Evolutionary conservation across 2,888 invertebrate genomes (phyloP).

Genomic region (Caenorhabditis doughertyi): DNA sequence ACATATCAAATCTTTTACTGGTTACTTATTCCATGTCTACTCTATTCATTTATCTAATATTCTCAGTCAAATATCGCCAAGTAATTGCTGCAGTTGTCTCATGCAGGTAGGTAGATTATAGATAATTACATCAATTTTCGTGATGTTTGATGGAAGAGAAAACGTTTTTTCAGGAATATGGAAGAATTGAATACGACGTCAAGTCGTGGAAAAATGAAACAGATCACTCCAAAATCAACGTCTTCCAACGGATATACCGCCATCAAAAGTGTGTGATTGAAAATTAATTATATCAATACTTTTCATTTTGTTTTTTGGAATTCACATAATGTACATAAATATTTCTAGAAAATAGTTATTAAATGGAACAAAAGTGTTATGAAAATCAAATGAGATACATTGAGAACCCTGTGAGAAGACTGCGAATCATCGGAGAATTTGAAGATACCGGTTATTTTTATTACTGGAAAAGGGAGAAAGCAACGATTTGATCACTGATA

Average conservation of each 20-base stretch:
- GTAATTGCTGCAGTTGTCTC: conserved; percentile 43
- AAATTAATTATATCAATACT: background rate
- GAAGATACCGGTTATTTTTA: conserved; percentile 38
- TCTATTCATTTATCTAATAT: conserved; percentile 59
- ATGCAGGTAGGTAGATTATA: conserved; percentile 46
- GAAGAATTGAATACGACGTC: conserved; percentile 34
- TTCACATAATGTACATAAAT: conserved; percentile 41
- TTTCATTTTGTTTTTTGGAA: conserved; percentile 29
- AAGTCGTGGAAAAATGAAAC: conserved; percentile 17
- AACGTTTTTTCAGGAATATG: conserved; percentile 26
- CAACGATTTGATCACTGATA: conserved; percentile 43
- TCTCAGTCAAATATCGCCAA: conserved; percentile 59
- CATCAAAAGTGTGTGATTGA: conserved; percentile 42
- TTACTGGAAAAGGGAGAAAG: background rate
- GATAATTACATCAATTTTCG: conserved; percentile 22
- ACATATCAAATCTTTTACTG: conserved; percentile 53
- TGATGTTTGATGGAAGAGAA: background rate
- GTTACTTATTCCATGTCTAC: conserved; percentile 54
- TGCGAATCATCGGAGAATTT: conserved; percentile 54
- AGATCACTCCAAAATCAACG: background rate
- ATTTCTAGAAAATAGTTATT: conserved; percentile 39
- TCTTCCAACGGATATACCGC: conserved; percentile 32
- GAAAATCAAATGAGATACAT: conserved; percentile 56
- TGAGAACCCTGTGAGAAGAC: conserved; percentile 47
- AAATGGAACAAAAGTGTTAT: conserved; percentile 1